Evolutionary conservation across 2,797 vertebrate species (phyloP), one percentile per base, ranked within the genome.

Genomic region (Pelodytes ibericus): DNA sequence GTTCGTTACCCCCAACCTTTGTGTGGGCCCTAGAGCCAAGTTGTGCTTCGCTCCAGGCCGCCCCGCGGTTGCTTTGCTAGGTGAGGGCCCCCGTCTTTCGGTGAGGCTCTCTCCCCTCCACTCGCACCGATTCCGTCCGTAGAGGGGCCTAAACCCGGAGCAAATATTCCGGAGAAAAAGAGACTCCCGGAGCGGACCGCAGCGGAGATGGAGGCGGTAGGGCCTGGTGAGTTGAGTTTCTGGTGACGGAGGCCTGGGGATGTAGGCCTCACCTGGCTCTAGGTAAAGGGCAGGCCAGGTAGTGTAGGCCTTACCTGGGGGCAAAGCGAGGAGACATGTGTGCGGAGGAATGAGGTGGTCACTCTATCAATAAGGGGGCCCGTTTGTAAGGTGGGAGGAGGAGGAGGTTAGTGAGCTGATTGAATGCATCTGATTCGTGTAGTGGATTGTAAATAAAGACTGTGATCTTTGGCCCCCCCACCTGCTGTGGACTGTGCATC

Each of bases 141-240:
- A 71, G 74, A 84, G 56, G 31, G 20, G 68, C 89, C 92, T 92
- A 89, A 89, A 91, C 84, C 90, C 79, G 83, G 81, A 84, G 89
- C 85, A 90, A 90, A 83, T 62, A 89, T 89, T 88, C 90, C 88
- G 68, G 89, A 90, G 85, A 88, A 85, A 87, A 85, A 86, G 88
- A 90, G 87, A 88, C 87, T 89, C 91, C 89, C 90, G 86, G 91
- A 89, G 85, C 91, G 85, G 83, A 89, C 88, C 80, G 81, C 86
- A 78, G 83, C 84, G 93, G 95, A 94, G 95, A 98, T 98, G 96
- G 96, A 98, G 92, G 95, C 96, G 86, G 91, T 97, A 94, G 96
- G 96, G 96, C 96, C 96, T 88, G 96, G 96, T 97, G 91, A 96
- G 95, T 81, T 3, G 62, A 53, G 60, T 68, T 61, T 58, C 58